These are phyloP conservation scores for Bombus consobrinus DNA, from an alignment of 1,140 invertebrate genomes.

Conservation along the genomic window DNA sequence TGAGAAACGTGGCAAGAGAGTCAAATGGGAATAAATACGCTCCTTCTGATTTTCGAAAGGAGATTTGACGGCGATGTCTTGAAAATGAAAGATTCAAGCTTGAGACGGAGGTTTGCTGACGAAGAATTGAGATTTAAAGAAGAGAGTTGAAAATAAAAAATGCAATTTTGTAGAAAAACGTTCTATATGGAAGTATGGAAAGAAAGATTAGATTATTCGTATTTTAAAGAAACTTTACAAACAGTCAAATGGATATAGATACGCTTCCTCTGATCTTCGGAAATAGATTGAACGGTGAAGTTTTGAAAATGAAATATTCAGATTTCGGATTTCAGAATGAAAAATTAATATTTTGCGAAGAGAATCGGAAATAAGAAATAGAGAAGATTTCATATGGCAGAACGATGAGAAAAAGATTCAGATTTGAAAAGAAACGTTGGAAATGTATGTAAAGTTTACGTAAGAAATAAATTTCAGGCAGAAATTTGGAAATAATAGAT, in stretches of 20 bases:
- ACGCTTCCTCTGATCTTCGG: background rate
- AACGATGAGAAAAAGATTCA: background rate
- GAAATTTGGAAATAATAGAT: background rate
- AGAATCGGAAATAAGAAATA: background rate
- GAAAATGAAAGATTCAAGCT: background rate
- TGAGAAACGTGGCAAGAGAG: conserved; percentile 11
- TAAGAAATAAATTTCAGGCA: background rate
- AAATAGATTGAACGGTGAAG: background rate
- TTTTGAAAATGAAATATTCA: background rate
- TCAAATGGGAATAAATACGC: conserved; percentile 11
- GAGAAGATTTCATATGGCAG: background rate
- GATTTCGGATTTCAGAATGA: background rate
- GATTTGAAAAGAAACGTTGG: background rate
- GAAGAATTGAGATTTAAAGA: background rate
- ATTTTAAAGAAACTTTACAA: background rate
- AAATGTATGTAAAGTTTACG: background rate
- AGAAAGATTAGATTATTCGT: no score
- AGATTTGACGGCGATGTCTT: background rate
- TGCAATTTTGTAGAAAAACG: background rate
- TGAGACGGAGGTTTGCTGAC: background rate
- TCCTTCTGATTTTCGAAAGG: background rate
- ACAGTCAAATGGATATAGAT: background rate
- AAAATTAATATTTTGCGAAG: background rate
- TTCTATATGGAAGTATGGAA: no score
- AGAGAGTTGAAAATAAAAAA: background rate